Evolutionary conservation across 2,888 invertebrate species (phyloP).

Genomic region (Baronia brevicornis): DNA sequence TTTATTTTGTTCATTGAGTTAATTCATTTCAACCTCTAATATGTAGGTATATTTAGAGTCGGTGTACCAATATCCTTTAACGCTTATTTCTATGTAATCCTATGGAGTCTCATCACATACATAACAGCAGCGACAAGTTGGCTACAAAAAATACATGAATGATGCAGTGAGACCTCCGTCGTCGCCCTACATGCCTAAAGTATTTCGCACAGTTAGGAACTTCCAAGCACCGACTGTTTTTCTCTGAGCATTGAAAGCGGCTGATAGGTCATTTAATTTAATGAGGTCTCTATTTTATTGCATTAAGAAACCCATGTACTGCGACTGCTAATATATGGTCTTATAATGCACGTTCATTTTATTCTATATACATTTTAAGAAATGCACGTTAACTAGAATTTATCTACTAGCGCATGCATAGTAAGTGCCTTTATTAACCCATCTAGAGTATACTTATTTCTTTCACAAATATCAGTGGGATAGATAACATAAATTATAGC

Average conservation of each 20-base stretch:
- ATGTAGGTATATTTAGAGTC: no score
- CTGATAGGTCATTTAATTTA: slow-evolving; percentile 70
- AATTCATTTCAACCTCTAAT: no score
- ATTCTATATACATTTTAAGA: not conserved
- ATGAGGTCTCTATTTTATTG: slow-evolving; percentile 40
- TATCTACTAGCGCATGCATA: slow-evolving; percentile 10
- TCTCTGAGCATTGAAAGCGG: slow-evolving; percentile 47
- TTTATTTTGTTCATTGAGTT: no score
- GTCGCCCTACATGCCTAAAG: slow-evolving; percentile 60
- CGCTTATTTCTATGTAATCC: no score
- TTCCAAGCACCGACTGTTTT: slow-evolving; percentile 56
- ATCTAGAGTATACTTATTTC: no score
- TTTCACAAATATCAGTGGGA: no score
- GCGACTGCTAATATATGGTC: not conserved
- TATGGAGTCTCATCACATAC: slow-evolving; percentile 58
- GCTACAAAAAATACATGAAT: slow-evolving; percentile 67
- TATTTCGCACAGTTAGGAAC: slow-evolving; percentile 61
- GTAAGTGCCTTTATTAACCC: slow-evolving; percentile 12
- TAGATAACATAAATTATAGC: no score
- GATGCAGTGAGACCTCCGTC: slow-evolving; percentile 66
- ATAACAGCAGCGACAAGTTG: slow-evolving; percentile 69
- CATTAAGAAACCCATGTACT: slow-evolving; percentile 1
- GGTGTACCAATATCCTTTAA: no score
- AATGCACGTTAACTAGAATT: slow-evolving; percentile 6
- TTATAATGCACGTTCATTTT: slow-evolving; percentile 12